Evolutionary conservation across 2,797 vertebrate genomes (phyloP).

Genomic region (Sebastes steindachneri): DNA sequence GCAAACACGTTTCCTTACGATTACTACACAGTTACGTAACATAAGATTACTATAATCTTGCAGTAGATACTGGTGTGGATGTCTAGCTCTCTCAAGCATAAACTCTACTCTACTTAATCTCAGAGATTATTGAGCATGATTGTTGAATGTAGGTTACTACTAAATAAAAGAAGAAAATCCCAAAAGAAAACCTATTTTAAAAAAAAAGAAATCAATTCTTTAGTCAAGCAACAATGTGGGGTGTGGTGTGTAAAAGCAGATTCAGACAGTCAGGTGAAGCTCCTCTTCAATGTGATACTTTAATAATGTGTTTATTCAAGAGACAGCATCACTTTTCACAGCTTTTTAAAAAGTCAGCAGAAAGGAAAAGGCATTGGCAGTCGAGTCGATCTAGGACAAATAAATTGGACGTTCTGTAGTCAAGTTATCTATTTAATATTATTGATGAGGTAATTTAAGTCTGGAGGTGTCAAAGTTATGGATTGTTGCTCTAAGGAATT

Average conservation of each 20-base stretch:
- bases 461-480: neutral
- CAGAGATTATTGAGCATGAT: slow-evolving; percentile 27
- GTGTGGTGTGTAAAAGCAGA: neutral
- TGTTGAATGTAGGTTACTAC: slow-evolving; percentile 16
- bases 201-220: neutral
- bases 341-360: neutral
- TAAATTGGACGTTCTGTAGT: neutral
- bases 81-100: slow-evolving; percentile 14
- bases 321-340: neutral
- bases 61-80: slow-evolving; percentile 19
- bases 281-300: neutral
- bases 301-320: neutral
- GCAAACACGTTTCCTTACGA: slow-evolving; percentile 14
- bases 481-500: neutral
- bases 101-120: slow-evolving; percentile 38
- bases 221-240: neutral
- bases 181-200: neutral
- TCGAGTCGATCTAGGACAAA: neutral
- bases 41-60: slow-evolving; percentile 51
- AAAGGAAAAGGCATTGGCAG: neutral
- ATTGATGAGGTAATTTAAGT: neutral
- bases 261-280: neutral
- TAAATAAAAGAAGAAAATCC: neutral
- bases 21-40: slow-evolving; percentile 38
- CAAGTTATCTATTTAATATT: neutral